Conservation (phyloP, 2,888 invertebrate species). For the Ceratothoa steindachneri region DNA sequence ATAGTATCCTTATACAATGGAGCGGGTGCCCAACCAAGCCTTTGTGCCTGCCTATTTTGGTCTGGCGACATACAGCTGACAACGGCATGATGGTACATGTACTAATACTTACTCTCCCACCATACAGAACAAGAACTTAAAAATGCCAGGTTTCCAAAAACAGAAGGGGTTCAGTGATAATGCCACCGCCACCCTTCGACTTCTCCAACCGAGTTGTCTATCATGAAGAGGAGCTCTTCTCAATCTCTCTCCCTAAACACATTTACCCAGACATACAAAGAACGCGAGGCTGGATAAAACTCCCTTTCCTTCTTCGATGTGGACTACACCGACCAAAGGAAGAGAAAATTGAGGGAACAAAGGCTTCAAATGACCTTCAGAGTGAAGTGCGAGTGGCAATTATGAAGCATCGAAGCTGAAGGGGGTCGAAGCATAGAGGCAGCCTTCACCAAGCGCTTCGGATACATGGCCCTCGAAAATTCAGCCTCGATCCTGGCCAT, state of each 20-base stretch:
- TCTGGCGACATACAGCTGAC: no score
- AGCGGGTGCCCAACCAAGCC: no score
- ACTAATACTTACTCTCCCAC: no score
- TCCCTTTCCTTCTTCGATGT: background rate
- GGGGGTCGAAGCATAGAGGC: constrained; percentile 35
- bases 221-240: background rate
- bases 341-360: constrained; percentile 1
- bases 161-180: no score
- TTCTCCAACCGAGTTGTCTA: no score
- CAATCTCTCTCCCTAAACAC: background rate
- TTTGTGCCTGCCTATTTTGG: no score
- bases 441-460: constrained; percentile 26
- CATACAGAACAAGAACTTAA: no score
- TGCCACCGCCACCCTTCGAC: no score
- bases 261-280: background rate
- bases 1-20: no score
- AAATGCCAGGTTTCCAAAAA: no score
- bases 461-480: constrained; percentile 42
- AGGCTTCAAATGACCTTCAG: no score
- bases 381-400: constrained; percentile 34
- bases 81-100: no score
- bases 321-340: background rate
- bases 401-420: constrained; percentile 32
- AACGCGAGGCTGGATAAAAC: background rate
- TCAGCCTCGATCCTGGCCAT: constrained; percentile 30